Evolutionary conservation across 1,140 invertebrate species (phyloP).

Genomic region (Lysiphlebus fabarum): DNA sequence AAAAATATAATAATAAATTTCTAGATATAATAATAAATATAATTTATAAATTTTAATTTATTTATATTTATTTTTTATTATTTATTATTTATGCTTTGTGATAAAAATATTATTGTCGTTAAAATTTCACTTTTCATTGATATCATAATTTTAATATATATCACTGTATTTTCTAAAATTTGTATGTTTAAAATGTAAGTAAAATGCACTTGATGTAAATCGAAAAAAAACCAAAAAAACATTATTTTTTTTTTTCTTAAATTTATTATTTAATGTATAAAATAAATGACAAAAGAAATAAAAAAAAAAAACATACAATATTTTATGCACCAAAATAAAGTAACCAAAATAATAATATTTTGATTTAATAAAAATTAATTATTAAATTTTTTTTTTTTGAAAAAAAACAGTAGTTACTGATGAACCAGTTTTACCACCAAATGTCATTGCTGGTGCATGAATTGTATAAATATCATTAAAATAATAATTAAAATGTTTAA

Average conservation of each 20-base stretch:
- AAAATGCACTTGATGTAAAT: neutral
- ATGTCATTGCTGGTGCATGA: constrained; percentile 76
- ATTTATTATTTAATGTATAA: neutral
- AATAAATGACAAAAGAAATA: neutral
- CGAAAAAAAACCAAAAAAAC: no score
- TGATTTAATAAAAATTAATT: neutral
- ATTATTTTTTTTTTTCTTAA: neutral
- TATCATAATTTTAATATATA: neutral
- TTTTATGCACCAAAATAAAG: no score
- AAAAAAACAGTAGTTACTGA: constrained; percentile 76
- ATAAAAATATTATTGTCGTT: neutral
- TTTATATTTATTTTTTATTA: no score
- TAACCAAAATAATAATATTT: no score
- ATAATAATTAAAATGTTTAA: constrained; percentile 68
- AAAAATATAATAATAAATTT: no score
- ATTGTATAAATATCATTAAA: constrained; percentile 65
- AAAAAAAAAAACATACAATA: no score
- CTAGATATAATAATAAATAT: no score
- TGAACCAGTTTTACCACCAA: constrained; percentile 79
- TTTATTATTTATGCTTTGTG: no score
- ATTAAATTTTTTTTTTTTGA: constrained; percentile 50
- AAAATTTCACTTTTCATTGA: neutral
- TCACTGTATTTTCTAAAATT: constrained; percentile 28
- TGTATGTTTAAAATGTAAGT: constrained; percentile 20
- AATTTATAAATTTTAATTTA: no score